Conservation (phyloP, 2,797 vertebrate species). For the Morelia viridis region DNA sequence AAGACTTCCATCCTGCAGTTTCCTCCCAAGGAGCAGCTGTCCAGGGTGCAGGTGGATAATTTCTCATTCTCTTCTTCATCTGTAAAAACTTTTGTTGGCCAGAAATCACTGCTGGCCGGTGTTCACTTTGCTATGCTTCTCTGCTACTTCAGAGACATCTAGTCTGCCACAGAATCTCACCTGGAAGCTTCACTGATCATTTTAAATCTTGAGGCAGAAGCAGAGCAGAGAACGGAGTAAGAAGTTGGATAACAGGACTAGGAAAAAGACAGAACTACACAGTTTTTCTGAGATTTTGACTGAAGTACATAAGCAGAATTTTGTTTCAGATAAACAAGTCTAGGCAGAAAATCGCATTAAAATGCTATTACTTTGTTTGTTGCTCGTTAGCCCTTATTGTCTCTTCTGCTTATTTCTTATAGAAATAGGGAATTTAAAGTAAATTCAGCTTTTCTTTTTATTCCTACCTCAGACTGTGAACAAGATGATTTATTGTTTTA, state of each 20-base stretch:
- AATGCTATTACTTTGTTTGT: not conserved
- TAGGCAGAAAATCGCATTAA: not conserved
- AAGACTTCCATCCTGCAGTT: not conserved
- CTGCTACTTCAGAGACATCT: not conserved
- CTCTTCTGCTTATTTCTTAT: not conserved
- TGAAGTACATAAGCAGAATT: not conserved
- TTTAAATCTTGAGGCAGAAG: not conserved
- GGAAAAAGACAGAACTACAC: not conserved
- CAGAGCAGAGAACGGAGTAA: not conserved
- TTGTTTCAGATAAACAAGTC: too few relatives aligned
- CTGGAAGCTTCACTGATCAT: not conserved
- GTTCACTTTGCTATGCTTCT: not conserved
- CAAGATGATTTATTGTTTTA: not conserved
- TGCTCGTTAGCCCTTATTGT: not conserved
- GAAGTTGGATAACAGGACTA: not conserved
- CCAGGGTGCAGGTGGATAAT: not conserved
- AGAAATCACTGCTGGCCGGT: not conserved
- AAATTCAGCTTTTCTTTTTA: not conserved
- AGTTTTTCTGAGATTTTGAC: not conserved
- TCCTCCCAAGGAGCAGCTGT: not conserved
- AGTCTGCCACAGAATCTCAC: not conserved
- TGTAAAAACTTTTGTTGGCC: not conserved
- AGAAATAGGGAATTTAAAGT: not conserved
- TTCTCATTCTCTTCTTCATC: not conserved
- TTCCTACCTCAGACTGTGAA: not conserved